These are phyloP conservation scores for Phragmatobia fuliginosa DNA, from an alignment of 2,888 invertebrate species.

Conservation along the genomic window DNA sequence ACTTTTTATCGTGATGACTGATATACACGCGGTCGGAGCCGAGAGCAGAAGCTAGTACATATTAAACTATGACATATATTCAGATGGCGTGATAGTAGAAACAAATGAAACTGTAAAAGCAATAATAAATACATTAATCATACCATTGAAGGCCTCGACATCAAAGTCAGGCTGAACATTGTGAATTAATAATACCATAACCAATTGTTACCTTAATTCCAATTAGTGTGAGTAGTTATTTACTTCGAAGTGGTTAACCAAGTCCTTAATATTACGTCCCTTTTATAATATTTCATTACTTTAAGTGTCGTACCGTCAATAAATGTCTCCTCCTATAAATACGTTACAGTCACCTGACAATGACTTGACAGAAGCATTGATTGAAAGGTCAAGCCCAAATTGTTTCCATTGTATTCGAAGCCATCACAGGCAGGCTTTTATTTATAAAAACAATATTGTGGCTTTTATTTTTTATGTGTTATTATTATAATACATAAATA, in stretches of 20 bases:
- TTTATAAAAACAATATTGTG: neutral
- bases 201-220: neutral
- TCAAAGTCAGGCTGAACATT: neutral
- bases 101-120: neutral
- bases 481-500: too few species aligned
- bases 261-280: neutral
- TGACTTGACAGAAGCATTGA: conserved; percentile 4
- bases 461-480: neutral
- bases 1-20: too few species aligned
- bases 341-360: conserved; percentile 4
- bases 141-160: neutral
- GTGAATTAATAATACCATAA: neutral
- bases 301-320: conserved; percentile 1
- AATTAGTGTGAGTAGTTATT: neutral
- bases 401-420: neutral
- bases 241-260: neutral
- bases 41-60: too few species aligned
- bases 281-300: conserved; percentile 3
- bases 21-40: too few species aligned
- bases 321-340: conserved; percentile 6
- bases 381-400: conserved; percentile 12
- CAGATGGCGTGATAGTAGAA: neutral
- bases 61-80: neutral
- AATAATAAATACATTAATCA: neutral
- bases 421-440: neutral